Evolutionary conservation across 2,113 vertebrate species (phyloP).

Genomic region (Corydoras maculifer): DNA sequence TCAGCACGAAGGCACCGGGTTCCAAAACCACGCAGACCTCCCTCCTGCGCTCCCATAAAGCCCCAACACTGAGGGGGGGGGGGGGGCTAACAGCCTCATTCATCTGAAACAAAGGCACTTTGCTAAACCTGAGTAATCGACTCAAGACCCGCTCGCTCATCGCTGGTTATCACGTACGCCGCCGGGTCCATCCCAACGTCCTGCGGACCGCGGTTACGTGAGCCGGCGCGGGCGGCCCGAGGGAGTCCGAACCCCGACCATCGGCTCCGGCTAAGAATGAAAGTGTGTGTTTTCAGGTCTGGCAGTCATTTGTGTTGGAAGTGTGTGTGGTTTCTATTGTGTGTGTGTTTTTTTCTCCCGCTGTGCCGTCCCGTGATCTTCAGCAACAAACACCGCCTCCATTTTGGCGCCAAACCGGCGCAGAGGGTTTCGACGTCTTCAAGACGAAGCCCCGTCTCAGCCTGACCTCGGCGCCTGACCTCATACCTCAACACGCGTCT

Average conservation of each 20-base stretch:
- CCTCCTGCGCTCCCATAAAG: constrained; percentile 1
- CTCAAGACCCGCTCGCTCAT: not conserved
- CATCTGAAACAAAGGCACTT: not conserved
- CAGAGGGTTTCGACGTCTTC: not conserved
- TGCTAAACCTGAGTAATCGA: not conserved
- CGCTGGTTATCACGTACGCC: too few species aligned
- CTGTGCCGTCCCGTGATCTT: constrained; percentile 32
- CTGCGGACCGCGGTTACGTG: not conserved
- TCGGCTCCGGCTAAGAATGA: too few species aligned
- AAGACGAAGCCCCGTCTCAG: not conserved
- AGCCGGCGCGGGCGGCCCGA: too few species aligned
- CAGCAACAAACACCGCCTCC: not conserved
- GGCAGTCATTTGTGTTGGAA: constrained; percentile 52
- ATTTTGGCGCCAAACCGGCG: not conserved
- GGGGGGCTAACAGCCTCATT: not conserved
- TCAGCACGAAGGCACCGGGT: constrained; percentile 20
- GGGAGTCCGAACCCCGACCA: not conserved
- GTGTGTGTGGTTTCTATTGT: constrained; percentile 40
- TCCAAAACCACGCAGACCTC: constrained; percentile 31
- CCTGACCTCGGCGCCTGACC: not conserved
- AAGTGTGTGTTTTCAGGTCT: constrained; percentile 37
- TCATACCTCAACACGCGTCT: too few species aligned
- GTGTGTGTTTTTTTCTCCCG: constrained; percentile 36
- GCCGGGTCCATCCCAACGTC: not conserved
- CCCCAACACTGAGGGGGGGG: too few species aligned